These are phyloP conservation scores for Tetramorium simillimum DNA, from an alignment of 1,140 invertebrate genomes.

Conservation along the genomic window DNA sequence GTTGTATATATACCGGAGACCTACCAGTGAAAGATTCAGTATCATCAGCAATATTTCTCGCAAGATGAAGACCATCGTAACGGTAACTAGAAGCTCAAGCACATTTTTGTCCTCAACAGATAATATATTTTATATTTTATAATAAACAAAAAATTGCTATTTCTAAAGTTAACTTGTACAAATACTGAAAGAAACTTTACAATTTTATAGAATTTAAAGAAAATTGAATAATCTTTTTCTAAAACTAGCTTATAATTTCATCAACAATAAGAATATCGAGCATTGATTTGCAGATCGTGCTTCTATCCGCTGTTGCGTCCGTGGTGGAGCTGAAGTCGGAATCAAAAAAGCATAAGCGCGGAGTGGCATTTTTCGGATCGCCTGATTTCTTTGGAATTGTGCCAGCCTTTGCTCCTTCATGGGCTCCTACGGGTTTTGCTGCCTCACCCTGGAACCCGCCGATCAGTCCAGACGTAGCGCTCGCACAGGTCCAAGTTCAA, in stretches of 20 bases:
- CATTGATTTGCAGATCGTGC: constrained; percentile 68
- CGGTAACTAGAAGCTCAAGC: constrained; percentile 68
- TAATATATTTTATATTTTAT: constrained; percentile 8
- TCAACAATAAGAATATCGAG: background rate
- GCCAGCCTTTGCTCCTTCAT: constrained; percentile 71
- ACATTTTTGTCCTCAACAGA: background rate
- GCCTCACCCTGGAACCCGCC: constrained; percentile 74
- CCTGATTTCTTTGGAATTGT: constrained; percentile 77
- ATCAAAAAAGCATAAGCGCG: constrained; percentile 79
- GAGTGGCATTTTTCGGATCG: constrained; percentile 76
- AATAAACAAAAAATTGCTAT: background rate
- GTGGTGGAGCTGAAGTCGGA: constrained; percentile 60
- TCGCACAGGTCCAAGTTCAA: constrained; percentile 81
- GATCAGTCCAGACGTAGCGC: constrained; percentile 75
- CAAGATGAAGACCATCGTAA: constrained; percentile 78
- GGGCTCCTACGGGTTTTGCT: constrained; percentile 72
- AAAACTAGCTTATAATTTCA: background rate
- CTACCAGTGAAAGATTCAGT: constrained; percentile 66
- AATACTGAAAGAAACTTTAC: background rate
- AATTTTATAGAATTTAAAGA: background rate
- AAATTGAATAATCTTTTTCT: background rate
- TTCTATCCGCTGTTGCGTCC: constrained; percentile 63
- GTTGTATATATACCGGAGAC: constrained; percentile 78
- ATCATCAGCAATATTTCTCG: constrained; percentile 56
- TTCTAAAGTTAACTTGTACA: background rate